These are phyloP conservation scores for Varanus komodoensis DNA, from an alignment of 2,113 vertebrate species.

Conservation along the genomic window DNA sequence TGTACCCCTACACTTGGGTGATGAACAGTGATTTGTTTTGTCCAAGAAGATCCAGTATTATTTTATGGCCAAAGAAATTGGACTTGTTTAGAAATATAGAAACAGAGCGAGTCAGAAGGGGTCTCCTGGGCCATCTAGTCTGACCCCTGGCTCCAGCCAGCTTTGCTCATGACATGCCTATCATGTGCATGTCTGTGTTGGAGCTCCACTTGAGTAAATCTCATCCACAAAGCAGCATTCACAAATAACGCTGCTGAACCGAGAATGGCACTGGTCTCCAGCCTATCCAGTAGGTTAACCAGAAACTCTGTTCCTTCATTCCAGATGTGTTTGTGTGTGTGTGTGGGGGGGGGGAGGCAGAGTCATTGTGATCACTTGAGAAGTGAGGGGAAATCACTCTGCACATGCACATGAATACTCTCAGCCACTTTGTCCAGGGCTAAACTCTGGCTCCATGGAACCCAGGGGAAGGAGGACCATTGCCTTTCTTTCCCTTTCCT, in stretches of 20 bases:
- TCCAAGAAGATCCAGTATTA: too few species aligned
- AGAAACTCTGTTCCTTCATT: neutral
- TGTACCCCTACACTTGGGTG: neutral
- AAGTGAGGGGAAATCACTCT: neutral
- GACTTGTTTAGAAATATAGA: neutral
- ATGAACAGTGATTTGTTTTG: neutral
- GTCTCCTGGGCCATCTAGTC: too few species aligned
- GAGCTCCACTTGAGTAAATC: neutral
- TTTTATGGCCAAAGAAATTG: neutral
- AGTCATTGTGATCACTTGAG: neutral
- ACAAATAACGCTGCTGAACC: neutral
- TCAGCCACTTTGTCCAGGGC: neutral
- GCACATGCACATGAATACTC: neutral
- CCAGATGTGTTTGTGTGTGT: neutral
- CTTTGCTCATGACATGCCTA: too few species aligned
- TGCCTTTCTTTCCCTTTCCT: neutral
- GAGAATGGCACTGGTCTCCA: neutral
- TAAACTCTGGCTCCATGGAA: neutral
- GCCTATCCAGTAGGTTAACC: neutral
- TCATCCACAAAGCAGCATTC: too few species aligned
- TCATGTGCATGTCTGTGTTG: neutral
- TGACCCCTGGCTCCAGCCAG: too few species aligned
- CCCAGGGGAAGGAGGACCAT: too few species aligned
- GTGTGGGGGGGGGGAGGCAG: too few species aligned
- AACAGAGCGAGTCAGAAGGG: too few species aligned